phyloP scores from a whole-genome alignment of 1,140 invertebrate genomes.

The Babylonia areolata region DNA sequence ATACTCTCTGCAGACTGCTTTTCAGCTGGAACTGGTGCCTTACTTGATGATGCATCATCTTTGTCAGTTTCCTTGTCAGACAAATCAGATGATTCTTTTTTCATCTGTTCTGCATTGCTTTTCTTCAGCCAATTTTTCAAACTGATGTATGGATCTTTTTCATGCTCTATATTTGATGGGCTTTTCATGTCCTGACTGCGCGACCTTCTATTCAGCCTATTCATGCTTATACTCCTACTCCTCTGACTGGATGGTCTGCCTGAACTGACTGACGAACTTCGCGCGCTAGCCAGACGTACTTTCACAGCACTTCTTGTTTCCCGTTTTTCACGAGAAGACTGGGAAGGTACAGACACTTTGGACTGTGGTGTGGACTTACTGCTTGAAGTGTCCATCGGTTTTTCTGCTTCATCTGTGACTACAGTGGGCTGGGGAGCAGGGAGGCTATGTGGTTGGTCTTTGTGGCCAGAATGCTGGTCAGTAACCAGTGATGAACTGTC shows the following conservation, averaged over 20 bases:
- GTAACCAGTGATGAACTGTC: neutral
- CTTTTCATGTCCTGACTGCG: constrained; percentile 39
- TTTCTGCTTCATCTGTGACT: constrained; percentile 23
- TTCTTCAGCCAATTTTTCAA: constrained; percentile 60
- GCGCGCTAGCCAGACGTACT: neutral
- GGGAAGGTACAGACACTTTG: neutral
- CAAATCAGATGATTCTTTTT: neutral
- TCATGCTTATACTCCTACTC: neutral
- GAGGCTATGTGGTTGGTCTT: neutral
- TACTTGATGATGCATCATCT: neutral
- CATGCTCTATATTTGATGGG: constrained; percentile 6
- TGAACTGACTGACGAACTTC: constrained; percentile 14
- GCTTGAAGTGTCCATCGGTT: constrained; percentile 36
- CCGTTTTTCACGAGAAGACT: constrained; percentile 14
- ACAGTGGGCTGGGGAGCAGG: constrained; percentile 34
- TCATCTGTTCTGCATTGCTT: constrained; percentile 38
- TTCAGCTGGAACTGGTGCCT: neutral
- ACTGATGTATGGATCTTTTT: constrained; percentile 33
- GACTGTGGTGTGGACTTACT: constrained; percentile 28
- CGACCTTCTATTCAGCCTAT: constrained; percentile 32
- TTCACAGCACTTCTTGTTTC: constrained; percentile 30
- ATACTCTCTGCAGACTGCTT: too few relatives aligned
- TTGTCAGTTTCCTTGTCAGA: neutral
- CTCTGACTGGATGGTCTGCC: neutral
- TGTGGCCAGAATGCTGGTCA: neutral